Base-by-base conservation (phyloP, 2,888 invertebrate genomes). In the Capitulum mitella region DNA sequence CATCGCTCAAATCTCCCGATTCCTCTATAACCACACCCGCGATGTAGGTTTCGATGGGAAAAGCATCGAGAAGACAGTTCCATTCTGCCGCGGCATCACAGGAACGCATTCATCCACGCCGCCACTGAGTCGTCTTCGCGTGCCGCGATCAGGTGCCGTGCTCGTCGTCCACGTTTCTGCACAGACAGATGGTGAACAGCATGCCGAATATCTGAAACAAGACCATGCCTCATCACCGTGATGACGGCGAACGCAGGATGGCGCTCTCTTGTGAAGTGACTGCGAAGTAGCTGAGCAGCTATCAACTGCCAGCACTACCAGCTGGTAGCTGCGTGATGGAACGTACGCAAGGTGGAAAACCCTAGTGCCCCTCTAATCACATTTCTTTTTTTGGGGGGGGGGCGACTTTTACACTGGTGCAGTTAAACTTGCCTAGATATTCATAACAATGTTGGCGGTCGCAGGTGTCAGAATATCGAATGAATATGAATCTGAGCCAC, bases 151-250 rank as follows among this genome's bases (percentile, higher is more conserved):
- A 70, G 70, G 70, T 26, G 1, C 26, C 1, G 0, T 70, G 22
- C 3, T 70, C 40, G 5, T 70, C 70, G 37, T 37, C 40, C 22
- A 70, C 70, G 70, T 70, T 70, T 70, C 70, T 19, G 22, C 70
- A 70, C 22, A 70, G 12, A 26, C 70, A 70, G 37, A 70, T 37
- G 37, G 70, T 70, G 70, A 70, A 40, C 26, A 70, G 70, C 70
- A 70, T 70, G 37, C 70, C 70, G 40, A 70, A 40, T 5, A 70
- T 26, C 70, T 70, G 40, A 1, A 40, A 70, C 14, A 12, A 61
- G 8, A 61, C 58, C 0, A 12, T 10, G 22, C 8, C 8, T 54
- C 3, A n/a, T n/a, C n/a, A n/a, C n/a, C n/a, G n/a, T n/a, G n/a
- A n/a, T n/a, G n/a, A n/a, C n/a, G n/a, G n/a, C n/a, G n/a, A n/a